Conservation (phyloP, 1,140 invertebrate species). For the Onthophagus taurus region DNA sequence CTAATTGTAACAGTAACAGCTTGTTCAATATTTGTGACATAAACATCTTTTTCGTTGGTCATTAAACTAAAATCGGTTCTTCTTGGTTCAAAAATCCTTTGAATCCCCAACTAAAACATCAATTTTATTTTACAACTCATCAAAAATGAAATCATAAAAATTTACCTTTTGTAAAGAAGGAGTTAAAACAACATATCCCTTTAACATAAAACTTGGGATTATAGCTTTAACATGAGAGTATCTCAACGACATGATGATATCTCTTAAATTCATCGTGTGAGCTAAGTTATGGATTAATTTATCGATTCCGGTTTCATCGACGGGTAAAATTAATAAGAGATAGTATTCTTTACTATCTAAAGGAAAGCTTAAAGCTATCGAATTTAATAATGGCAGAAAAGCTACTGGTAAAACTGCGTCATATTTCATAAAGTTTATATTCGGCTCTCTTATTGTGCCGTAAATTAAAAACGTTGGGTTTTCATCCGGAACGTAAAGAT, state of each 20-base stretch:
- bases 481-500: constrained; percentile 4
- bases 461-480: constrained; percentile 28
- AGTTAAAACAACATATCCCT: constrained; percentile 66
- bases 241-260: constrained; percentile 54
- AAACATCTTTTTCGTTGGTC: constrained; percentile 61
- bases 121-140: neutral
- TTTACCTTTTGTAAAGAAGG: constrained; percentile 64
- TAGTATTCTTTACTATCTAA: constrained; percentile 59
- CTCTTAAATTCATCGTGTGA: constrained; percentile 45
- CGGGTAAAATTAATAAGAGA: constrained; percentile 49
- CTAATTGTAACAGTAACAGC: constrained; percentile 69
- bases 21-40: constrained; percentile 72
- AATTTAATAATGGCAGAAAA: constrained; percentile 60
- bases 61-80: constrained; percentile 64
- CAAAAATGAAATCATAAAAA: neutral
- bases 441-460: constrained; percentile 27
- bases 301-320: constrained; percentile 39
- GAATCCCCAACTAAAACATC: constrained; percentile 53
- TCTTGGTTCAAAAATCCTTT: constrained; percentile 65
- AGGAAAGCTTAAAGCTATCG: constrained; percentile 62
- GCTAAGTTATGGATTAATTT: constrained; percentile 34
- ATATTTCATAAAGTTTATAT: constrained; percentile 52
- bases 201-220: constrained; percentile 66
- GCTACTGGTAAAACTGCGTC: constrained; percentile 63
- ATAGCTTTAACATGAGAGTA: constrained; percentile 59